Base-by-base conservation (phyloP, 2,888 invertebrate genomes). In the Vanessa cardui region DNA sequence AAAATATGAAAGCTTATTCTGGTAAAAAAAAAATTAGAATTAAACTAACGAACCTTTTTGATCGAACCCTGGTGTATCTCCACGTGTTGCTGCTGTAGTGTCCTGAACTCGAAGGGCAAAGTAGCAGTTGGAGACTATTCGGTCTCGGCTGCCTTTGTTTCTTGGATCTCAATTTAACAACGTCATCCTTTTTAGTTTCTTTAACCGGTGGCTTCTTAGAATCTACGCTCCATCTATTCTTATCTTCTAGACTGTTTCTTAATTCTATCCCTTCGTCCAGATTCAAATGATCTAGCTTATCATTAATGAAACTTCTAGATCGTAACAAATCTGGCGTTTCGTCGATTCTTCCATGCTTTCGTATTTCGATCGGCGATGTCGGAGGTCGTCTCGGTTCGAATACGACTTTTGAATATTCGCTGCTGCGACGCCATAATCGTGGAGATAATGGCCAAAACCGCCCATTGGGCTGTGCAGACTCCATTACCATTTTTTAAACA, bases 371-470 rank as follows among this genome's bases (percentile, higher is more conserved):
- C 9, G 89, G 89, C 60, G 89, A 90, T 4, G 83, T 78, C 2
- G 90, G 89, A 3, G 90, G 91, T 79, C 85, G 84, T 75, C 92
- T 77, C 1, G 90, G 90, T 62, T 90, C 91, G 79, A 91, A 92
- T n/a, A 90, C 91, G 33, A 91, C 87, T 78, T 91, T 92, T 49
- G 91, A 88, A 74, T 90, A 92, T 64, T 92, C 92, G 75, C 85
- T 90, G 79, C 92, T 92, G 64, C 90, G 83, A 47, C 92, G 86
- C 92, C 92, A 92, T 20, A 92, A 78, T 12, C 90, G 86, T 26
- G 92, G 92, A 47, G 92, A 92, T 20, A 92, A 79, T 39, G 92
- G 92, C 92, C 92, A 92, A 72, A 92, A 90, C 31, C 89, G 85
- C 78, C 89, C 88, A 69, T 81, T 83, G 74, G 84, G 85, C 71